Evolutionary conservation across 2,888 invertebrate species (phyloP).

Genomic region (Crocallis elinguaria): DNA sequence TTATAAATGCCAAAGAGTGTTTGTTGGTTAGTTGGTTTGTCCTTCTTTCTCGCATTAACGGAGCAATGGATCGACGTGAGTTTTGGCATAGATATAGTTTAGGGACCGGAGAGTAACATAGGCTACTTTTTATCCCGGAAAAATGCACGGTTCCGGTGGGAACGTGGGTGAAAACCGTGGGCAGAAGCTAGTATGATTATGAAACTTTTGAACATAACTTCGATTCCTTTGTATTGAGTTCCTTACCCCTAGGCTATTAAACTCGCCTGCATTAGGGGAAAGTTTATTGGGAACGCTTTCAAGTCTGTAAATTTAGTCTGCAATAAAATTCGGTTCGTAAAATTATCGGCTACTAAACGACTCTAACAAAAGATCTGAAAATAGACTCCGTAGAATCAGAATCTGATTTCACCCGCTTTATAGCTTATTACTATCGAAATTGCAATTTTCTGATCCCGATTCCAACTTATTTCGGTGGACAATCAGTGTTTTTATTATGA

Average conservation of each 20-base stretch:
- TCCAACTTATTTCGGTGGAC: not conserved
- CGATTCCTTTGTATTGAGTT: not conserved
- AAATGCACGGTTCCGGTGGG: too few species aligned
- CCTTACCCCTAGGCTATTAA: constrained; percentile 6
- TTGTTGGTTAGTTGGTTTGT: too few species aligned
- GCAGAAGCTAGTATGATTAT: too few species aligned
- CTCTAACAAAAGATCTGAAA: constrained; percentile 2
- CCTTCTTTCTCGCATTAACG: too few species aligned
- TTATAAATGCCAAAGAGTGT: too few species aligned
- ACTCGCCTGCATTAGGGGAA: not conserved
- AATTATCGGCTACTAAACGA: constrained; percentile 13
- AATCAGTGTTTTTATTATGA: constrained; percentile 5
- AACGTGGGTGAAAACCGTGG: too few species aligned
- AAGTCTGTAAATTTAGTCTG: constrained; percentile 5
- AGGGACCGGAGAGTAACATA: too few species aligned
- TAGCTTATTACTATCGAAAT: constrained; percentile 5
- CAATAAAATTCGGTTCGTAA: constrained; percentile 19
- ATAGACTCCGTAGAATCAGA: constrained; percentile 5
- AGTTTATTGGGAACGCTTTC: constrained; percentile 7
- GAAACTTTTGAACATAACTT: not conserved
- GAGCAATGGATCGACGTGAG: too few species aligned
- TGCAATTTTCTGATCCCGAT: constrained; percentile 8
- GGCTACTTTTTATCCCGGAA: too few species aligned
- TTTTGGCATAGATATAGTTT: too few species aligned
- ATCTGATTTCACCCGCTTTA: constrained; percentile 7